These are phyloP conservation scores for Cybosia mesomella DNA, from an alignment of 2,888 invertebrate genomes.

Conservation along the genomic window DNA sequence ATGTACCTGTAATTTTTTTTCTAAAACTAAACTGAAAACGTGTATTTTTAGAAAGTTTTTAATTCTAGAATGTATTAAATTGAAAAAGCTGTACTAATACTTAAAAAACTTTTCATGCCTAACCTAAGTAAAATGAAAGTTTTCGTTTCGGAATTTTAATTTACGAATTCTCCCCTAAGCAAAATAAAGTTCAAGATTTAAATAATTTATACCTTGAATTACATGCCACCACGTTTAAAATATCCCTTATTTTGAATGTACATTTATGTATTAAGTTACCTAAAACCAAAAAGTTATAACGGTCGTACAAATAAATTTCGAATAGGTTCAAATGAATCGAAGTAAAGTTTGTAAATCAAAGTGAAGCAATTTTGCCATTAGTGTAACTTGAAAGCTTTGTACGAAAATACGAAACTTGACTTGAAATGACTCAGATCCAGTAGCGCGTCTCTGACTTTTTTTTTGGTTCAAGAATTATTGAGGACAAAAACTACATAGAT, in stretches of 20 bases:
- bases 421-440: constrained; percentile 14
- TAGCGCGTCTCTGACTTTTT: background rate
- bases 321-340: constrained; percentile 27
- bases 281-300: constrained; percentile 23
- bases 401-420: constrained; percentile 18
- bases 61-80: background rate
- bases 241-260: constrained; percentile 23
- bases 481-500: constrained; percentile 8
- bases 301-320: constrained; percentile 24
- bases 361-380: constrained; percentile 26
- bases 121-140: background rate
- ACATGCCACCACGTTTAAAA: background rate
- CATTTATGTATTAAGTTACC: constrained; percentile 18
- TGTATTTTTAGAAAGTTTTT: background rate
- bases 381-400: constrained; percentile 23
- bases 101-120: background rate
- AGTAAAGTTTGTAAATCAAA: constrained; percentile 9
- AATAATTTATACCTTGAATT: background rate
- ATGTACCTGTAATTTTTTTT: background rate
- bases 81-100: background rate
- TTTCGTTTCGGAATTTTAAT: background rate
- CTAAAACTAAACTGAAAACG: background rate
- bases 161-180: background rate
- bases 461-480: background rate
- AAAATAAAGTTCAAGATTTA: background rate